A percentile compares a stretch with the other conserved stretches of the same genome.
Conservation (phyloP, 2,113 vertebrate species). For the Nesogale talazaci region DNA sequence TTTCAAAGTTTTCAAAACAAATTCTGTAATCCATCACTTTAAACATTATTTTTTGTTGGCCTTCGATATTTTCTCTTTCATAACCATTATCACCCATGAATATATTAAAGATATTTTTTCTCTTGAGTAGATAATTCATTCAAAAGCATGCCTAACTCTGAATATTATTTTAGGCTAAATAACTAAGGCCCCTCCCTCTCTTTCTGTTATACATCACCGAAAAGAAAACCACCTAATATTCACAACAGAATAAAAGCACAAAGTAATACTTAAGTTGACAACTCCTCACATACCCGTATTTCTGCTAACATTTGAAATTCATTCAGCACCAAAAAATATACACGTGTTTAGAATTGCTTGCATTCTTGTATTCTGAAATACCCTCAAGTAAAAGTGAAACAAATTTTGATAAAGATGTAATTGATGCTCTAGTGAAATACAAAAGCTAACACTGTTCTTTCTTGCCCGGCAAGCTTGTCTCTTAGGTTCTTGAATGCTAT, state of each 20-base stretch:
- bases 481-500: background rate
- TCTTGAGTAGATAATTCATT: background rate
- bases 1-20: background rate
- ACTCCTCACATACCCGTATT: background rate
- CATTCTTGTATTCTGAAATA: background rate
- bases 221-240: conserved; percentile 6
- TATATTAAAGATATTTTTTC: background rate
- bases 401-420: background rate
- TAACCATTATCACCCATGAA: background rate
- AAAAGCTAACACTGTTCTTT: background rate
- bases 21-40: background rate
- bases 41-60: conserved; percentile 6
- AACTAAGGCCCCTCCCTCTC: background rate
- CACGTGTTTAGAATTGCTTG: no score
- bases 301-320: background rate
- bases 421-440: background rate
- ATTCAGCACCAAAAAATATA: background rate
- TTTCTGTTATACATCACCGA: background rate
- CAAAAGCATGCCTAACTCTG: background rate
- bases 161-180: background rate
- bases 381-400: background rate
- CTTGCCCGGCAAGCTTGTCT: background rate
- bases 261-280: background rate
- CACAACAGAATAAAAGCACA: background rate
- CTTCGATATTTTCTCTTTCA: background rate